Evolutionary conservation across 1,140 invertebrate genomes (phyloP).

Genomic region (Zaprionus ghesquierei): DNA sequence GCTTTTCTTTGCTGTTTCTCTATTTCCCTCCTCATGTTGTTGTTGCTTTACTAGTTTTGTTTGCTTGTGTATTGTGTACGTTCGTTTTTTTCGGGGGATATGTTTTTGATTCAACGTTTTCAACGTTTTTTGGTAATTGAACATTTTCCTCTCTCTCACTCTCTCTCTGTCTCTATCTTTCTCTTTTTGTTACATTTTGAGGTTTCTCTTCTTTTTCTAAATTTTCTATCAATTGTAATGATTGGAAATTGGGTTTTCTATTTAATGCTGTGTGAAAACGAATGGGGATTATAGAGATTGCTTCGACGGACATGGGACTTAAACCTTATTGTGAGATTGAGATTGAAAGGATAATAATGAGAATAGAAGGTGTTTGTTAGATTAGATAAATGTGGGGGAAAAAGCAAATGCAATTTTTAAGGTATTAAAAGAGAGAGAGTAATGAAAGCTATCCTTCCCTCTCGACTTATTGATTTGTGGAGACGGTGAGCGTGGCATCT

Average conservation of each 20-base stretch:
- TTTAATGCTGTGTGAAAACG: conserved; percentile 1
- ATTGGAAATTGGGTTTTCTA: conserved; percentile 27
- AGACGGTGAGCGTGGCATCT: too few species aligned
- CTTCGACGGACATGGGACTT: not conserved
- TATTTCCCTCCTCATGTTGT: not conserved
- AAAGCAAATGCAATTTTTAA: not conserved
- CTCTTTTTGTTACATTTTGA: not conserved
- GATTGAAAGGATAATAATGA: not conserved
- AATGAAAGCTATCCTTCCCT: too few species aligned
- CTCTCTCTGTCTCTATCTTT: not conserved
- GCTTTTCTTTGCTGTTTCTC: not conserved
- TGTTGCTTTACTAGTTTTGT: conserved; percentile 21
- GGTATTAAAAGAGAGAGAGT: not conserved
- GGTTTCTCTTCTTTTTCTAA: conserved; percentile 2
- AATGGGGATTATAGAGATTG: conserved; percentile 4
- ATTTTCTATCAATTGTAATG: conserved; percentile 19
- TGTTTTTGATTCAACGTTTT: conserved; percentile 21
- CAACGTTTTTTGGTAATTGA: conserved; percentile 33
- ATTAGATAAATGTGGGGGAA: not conserved
- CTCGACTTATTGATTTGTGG: too few species aligned
- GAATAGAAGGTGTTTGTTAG: not conserved
- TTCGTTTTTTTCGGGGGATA: conserved; percentile 6
- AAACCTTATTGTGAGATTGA: not conserved
- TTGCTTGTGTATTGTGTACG: conserved; percentile 5
- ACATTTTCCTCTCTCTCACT: not conserved